Conservation (phyloP, 2,797 vertebrate species). For the Darevskia nairensis region DNA sequence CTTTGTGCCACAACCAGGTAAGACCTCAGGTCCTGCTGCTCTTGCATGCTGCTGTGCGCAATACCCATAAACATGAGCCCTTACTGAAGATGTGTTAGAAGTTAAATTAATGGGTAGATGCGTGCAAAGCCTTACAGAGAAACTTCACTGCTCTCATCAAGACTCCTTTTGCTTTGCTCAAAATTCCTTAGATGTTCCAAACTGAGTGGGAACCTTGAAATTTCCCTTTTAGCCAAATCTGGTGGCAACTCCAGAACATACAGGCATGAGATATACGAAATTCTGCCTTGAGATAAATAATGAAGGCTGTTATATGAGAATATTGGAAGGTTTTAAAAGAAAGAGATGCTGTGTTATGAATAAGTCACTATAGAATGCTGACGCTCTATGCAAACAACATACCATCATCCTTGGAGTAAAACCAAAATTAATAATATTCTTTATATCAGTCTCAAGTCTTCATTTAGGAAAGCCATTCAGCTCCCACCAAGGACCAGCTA, state of each 20-base stretch:
- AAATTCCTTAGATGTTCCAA: not conserved
- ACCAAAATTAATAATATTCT: not conserved
- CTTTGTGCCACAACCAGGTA: not conserved
- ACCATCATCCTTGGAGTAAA: slow-evolving; percentile 19
- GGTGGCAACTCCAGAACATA: not conserved
- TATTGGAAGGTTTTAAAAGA: not conserved
- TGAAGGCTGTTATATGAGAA: not conserved
- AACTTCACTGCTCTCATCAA: not conserved
- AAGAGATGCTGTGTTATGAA: not conserved
- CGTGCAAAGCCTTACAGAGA: not conserved
- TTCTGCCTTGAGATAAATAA: not conserved
- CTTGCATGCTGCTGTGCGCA: not conserved
- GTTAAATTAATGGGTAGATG: not conserved
- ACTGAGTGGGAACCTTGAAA: not conserved
- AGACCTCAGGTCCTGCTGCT: not conserved
- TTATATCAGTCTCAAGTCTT: not conserved
- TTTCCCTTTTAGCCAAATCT: no score
- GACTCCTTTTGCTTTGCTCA: not conserved
- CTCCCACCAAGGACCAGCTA: not conserved
- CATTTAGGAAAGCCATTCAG: accelerated
- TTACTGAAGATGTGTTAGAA: not conserved
- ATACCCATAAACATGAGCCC: not conserved
- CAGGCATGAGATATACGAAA: not conserved
- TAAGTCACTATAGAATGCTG: slow-evolving; percentile 1
- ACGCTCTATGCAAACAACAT: not conserved